Evolutionary conservation across 1,140 invertebrate species (phyloP), one percentile per base, ranked within the genome.

Genomic region (Leptinotarsa defecta): DNA sequence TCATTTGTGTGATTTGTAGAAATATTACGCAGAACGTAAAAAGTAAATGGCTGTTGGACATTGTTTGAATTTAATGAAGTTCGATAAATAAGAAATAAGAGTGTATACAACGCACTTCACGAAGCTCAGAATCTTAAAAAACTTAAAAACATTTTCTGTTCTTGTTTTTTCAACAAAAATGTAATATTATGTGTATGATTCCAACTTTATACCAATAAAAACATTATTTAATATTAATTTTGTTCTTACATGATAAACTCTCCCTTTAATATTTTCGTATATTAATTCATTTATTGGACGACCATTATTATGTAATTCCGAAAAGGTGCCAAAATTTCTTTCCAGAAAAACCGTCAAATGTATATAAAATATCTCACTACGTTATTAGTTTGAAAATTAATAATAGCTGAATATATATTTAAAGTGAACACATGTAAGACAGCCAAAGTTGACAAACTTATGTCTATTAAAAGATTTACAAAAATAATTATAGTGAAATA

Each of bases 401-500:
- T 65, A 65, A 65, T 65, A 65, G 63, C 11, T 65, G 63, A 65
- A 65, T 65, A 65, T 34, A 34, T 65, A 65, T 65, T 65, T 65
- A 20, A 22, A n/a, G 15, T 13, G n/a, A 57, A 57, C 49, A 57
- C 49, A 57, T 57, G 49, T 57, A 57, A 8, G 34, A 34, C 6
- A 34, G 34, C 34, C 34, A 34, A 34, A 34, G 8, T 34, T 34
- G 34, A 34, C 34, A 34, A 34, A 34, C 34, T 34, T 34, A 34
- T 34, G 34, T 34, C 34, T 34, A 34, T 34, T 34, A 8, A 34
- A 34, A 34, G 34, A 11, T 34, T 34, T 34, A 34, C 34, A 34
- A 34, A 34, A 34, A 11, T 34, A 34, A 2, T 34, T 34, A 34
- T 34, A 34, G 6, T 6, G 34, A 34, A 34, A 34, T 34, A 34